These are phyloP conservation scores for Haemorhous mexicanus DNA, from an alignment of 2,113 vertebrate genomes.

Conservation along the genomic window DNA sequence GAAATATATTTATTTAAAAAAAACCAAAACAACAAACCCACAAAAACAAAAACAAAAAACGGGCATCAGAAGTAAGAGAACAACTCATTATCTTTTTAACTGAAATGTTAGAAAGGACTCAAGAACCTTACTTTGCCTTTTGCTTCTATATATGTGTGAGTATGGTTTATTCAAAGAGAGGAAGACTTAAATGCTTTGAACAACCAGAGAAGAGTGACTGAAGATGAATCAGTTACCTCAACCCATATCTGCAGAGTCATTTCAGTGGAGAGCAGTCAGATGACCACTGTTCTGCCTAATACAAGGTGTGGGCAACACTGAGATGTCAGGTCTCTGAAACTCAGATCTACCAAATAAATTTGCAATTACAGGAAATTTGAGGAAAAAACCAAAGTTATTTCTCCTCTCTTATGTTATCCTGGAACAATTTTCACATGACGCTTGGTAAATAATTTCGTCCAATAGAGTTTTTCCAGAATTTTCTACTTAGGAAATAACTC, in stretches of 20 bases:
- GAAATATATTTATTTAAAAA: not conserved
- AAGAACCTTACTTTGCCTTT: not conserved
- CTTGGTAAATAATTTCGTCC: not conserved
- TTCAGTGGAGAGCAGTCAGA: not conserved
- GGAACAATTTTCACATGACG: not conserved
- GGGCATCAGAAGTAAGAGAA: not conserved
- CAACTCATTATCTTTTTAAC: not conserved
- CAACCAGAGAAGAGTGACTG: not conserved
- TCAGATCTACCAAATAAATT: not conserved
- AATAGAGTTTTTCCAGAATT: not conserved
- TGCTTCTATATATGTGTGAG: not conserved
- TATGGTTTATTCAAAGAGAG: not conserved
- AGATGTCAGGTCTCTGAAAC: not conserved
- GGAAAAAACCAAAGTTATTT: not conserved
- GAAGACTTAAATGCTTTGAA: not conserved
- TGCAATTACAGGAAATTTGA: not conserved
- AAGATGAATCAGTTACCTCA: not conserved
- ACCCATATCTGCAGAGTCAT: not conserved
- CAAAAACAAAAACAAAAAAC: not conserved
- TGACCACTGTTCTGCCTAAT: not conserved
- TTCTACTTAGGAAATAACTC: not conserved
- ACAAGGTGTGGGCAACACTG: not conserved
- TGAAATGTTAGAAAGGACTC: not conserved
- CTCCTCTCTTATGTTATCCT: not conserved
- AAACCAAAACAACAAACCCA: too few relatives aligned